These are phyloP conservation scores for Eonycteris spelaea DNA, from an alignment of 2,113 vertebrate species.

Conservation along the genomic window DNA sequence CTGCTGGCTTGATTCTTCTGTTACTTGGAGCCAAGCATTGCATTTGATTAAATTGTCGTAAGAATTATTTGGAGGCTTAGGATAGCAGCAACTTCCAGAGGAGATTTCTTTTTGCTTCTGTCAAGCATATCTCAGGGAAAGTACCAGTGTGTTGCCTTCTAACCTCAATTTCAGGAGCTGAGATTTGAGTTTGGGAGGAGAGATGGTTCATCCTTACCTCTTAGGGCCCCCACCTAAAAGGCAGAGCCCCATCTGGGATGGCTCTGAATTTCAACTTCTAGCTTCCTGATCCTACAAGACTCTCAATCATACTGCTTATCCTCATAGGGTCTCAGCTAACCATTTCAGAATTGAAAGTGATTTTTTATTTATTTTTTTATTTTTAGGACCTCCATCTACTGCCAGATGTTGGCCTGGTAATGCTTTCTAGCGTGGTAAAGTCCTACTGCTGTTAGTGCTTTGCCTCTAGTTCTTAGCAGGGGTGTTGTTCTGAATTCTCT, in stretches of 20 bases:
- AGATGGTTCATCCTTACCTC: background rate
- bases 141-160: too few relatives aligned
- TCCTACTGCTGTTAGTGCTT: background rate
- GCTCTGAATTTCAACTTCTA: background rate
- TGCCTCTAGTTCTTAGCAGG: background rate
- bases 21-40: background rate
- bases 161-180: background rate
- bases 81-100: background rate
- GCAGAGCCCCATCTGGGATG: background rate
- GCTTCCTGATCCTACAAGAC: background rate
- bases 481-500: background rate
- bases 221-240: background rate
- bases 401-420: background rate
- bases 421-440: background rate
- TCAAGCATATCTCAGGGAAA: background rate
- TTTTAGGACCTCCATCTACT: background rate
- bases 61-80: background rate
- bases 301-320: background rate
- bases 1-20: background rate
- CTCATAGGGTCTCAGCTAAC: too few relatives aligned
- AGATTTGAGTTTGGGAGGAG: background rate
- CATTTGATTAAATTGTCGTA: background rate
- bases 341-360: background rate
- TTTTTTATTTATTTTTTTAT: background rate
- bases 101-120: background rate